phyloP scores from a whole-genome alignment of 2,113 vertebrate species.

The Vanacampus margaritifer region DNA sequence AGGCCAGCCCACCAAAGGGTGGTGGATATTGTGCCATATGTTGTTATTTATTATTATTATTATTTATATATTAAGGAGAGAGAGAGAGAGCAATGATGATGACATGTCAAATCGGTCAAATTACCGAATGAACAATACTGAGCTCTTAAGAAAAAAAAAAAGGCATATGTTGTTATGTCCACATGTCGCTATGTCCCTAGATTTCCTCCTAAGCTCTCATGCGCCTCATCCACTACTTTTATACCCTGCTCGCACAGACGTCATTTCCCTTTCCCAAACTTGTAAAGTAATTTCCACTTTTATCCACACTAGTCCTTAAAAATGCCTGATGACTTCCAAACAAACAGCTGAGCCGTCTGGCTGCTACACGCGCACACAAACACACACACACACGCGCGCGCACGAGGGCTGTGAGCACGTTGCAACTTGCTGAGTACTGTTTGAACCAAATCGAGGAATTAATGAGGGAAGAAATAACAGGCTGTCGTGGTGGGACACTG shows the following conservation, averaged over 20 bases:
- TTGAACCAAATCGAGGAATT: conserved; percentile 47
- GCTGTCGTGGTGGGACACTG: conserved; percentile 19
- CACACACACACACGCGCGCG: not conserved
- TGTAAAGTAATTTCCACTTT: conserved; percentile 22
- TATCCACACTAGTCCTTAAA: conserved; percentile 30
- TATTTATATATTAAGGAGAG: no score
- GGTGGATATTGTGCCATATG: conserved; percentile 54
- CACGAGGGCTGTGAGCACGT: conserved; percentile 32
- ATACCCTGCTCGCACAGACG: conserved; percentile 14
- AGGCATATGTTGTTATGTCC: conserved; percentile 52
- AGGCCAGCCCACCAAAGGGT: conserved; percentile 23
- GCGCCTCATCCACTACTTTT: conserved; percentile 29
- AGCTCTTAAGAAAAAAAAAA: no score
- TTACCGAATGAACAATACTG: no score
- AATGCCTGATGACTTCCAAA: conserved; percentile 25
- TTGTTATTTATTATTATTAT: no score
- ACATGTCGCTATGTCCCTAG: conserved; percentile 35
- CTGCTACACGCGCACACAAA: conserved; percentile 6
- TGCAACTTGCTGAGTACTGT: conserved; percentile 34
- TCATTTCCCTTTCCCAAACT: conserved; percentile 10
- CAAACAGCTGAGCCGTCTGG: conserved; percentile 38
- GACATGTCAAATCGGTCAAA: no score
- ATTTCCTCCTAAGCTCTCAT: conserved; percentile 54
- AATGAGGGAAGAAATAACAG: conserved; percentile 41
- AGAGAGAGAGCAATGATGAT: no score